These are phyloP conservation scores for Oryctes rhinoceros DNA, from an alignment of 1,140 invertebrate species.

Conservation along the genomic window DNA sequence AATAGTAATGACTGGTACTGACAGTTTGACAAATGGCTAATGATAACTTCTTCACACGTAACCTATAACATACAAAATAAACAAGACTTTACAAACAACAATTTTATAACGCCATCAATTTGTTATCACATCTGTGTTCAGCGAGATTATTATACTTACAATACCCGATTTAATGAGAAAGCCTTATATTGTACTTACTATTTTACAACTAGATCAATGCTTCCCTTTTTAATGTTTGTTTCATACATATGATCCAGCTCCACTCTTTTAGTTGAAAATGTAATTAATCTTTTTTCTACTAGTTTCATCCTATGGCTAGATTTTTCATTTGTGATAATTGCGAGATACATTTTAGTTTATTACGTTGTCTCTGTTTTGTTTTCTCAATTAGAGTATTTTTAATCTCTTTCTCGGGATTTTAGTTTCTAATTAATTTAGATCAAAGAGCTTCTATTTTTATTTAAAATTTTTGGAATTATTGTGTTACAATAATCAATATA, in stretches of 20 bases:
- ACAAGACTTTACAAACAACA: too few relatives aligned
- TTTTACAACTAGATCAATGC: background rate
- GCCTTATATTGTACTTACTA: too few relatives aligned
- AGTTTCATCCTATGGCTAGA: background rate
- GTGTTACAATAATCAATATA: slow-evolving; percentile 41
- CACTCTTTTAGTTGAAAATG: background rate
- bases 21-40: too few relatives aligned
- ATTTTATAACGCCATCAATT: too few relatives aligned
- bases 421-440: background rate
- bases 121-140: too few relatives aligned
- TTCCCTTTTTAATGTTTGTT: background rate
- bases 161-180: too few relatives aligned
- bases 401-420: background rate
- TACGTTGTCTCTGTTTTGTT: background rate
- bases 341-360: background rate
- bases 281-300: background rate
- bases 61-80: too few relatives aligned
- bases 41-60: too few relatives aligned
- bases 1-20: too few relatives aligned
- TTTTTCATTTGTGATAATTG: background rate
- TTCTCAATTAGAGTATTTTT: slow-evolving; percentile 5
- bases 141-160: too few relatives aligned
- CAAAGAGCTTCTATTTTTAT: background rate
- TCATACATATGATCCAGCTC: background rate
- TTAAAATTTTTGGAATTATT: slow-evolving; percentile 29